phyloP scores from a whole-genome alignment of 2,888 invertebrate genomes.

The Schrankia costaestrigalis region DNA sequence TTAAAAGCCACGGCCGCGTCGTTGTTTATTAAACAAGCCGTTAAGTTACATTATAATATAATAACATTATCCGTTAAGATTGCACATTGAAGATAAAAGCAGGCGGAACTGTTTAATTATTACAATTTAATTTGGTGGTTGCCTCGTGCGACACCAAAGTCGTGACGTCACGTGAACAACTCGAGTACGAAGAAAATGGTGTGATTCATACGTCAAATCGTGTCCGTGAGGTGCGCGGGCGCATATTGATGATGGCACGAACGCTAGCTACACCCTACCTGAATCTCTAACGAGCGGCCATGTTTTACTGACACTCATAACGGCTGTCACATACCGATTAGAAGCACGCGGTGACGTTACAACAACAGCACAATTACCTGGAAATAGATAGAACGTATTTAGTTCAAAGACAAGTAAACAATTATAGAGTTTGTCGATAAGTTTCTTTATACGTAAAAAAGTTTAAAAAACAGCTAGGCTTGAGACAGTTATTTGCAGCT shows the following conservation, averaged over 20 bases:
- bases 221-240: constrained; percentile 68
- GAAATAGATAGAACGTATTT: constrained; percentile 35
- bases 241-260: constrained; percentile 68
- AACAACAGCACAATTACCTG: constrained; percentile 49
- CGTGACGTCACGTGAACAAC: constrained; percentile 73
- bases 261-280: constrained; percentile 43
- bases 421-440: no score
- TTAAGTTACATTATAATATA: constrained; percentile 5
- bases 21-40: no score
- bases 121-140: constrained; percentile 63
- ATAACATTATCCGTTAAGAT: constrained; percentile 13
- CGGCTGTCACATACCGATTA: constrained; percentile 38
- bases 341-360: constrained; percentile 32
- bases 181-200: constrained; percentile 52
- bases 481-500: no score
- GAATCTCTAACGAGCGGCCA: constrained; percentile 58
- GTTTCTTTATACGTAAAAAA: no score
- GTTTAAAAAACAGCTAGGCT: no score
- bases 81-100: constrained; percentile 25
- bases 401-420: constrained; percentile 22
- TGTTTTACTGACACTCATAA: constrained; percentile 55
- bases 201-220: constrained; percentile 73
- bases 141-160: constrained; percentile 69
- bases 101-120: constrained; percentile 61
- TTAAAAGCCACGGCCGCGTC: no score